phyloP scores from a whole-genome alignment of 2,797 vertebrate species.

The Australoheros facetus region DNA sequence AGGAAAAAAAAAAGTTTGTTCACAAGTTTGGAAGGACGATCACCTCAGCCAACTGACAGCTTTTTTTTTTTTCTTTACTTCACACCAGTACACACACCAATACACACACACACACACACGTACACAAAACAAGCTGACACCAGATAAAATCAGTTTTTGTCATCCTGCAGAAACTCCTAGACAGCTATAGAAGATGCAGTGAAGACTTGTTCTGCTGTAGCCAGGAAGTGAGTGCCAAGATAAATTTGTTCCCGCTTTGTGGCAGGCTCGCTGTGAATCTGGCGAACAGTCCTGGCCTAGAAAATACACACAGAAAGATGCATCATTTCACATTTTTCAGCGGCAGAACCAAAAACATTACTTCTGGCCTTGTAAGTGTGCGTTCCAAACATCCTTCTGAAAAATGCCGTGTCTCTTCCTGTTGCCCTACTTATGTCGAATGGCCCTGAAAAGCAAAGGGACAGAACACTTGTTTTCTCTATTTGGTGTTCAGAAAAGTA shows the following conservation, averaged over 20 bases:
- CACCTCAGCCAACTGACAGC: constrained; percentile 15
- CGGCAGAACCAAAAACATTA: constrained; percentile 46
- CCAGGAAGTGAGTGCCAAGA: constrained; percentile 54
- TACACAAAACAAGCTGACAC: constrained; percentile 6
- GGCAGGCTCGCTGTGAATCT: constrained; percentile 50
- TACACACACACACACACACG: neutral
- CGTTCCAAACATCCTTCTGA: constrained; percentile 43
- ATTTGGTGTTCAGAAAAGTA: constrained; percentile 17
- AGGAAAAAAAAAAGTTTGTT: neutral
- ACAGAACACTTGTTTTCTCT: neutral
- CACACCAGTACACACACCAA: neutral
- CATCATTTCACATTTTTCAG: constrained; percentile 50
- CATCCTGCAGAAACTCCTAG: constrained; percentile 1
- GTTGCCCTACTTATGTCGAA: constrained; percentile 54
- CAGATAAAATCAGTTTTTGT: constrained; percentile 48
- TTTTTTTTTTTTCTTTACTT: neutral
- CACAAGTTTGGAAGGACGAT: constrained; percentile 3
- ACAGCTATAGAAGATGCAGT: constrained; percentile 39
- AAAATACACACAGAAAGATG: constrained; percentile 50
- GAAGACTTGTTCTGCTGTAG: constrained; percentile 47
- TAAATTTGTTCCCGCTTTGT: constrained; percentile 54
- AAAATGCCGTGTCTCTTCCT: constrained; percentile 37
- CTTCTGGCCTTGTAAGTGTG: constrained; percentile 17
- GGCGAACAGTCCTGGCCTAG: constrained; percentile 39
- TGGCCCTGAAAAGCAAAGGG: constrained; percentile 25